A percentile compares a stretch with the other conserved stretches of the same genome.
Evolutionary conservation across 1,140 invertebrate species (phyloP).

Genomic region (Drosophila orosa): DNA sequence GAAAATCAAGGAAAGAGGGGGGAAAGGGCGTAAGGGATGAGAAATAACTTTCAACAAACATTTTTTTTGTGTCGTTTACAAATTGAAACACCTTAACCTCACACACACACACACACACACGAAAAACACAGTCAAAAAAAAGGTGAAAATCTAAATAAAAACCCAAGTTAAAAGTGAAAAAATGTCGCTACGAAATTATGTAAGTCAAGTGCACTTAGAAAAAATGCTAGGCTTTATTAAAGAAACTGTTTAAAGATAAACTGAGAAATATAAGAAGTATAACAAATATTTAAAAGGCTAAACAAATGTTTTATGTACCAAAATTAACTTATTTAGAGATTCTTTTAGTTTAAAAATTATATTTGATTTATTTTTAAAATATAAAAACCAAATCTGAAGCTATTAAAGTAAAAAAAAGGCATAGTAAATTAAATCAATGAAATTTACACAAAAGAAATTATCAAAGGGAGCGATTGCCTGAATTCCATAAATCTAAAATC

Average conservation of each 20-base stretch:
- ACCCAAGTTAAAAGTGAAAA: conserved; percentile 38
- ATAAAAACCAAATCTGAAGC: neutral
- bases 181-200: conserved; percentile 54
- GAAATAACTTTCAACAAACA: conserved; percentile 41
- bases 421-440: neutral
- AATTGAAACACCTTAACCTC: conserved; percentile 50
- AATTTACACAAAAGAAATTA: conserved; percentile 2
- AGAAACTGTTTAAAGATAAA: no score
- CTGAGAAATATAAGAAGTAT: neutral
- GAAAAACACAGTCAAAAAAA: conserved; percentile 18
- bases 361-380: fast-evolving
- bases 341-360: no score
- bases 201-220: conserved; percentile 24
- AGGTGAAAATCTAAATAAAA: conserved; percentile 52
- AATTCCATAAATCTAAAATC: conserved; percentile 27
- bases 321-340: no score
- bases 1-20: conserved; percentile 10
- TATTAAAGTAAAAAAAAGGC: conserved; percentile 6
- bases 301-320: no score
- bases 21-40: conserved; percentile 9
- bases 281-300: neutral
- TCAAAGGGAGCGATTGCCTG: neutral
- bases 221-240: neutral
- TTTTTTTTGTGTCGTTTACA: conserved; percentile 30
- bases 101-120: conserved; percentile 9